These are phyloP conservation scores for Polypedilum vanderplanki DNA, from an alignment of 1,140 invertebrate genomes.

Conservation along the genomic window DNA sequence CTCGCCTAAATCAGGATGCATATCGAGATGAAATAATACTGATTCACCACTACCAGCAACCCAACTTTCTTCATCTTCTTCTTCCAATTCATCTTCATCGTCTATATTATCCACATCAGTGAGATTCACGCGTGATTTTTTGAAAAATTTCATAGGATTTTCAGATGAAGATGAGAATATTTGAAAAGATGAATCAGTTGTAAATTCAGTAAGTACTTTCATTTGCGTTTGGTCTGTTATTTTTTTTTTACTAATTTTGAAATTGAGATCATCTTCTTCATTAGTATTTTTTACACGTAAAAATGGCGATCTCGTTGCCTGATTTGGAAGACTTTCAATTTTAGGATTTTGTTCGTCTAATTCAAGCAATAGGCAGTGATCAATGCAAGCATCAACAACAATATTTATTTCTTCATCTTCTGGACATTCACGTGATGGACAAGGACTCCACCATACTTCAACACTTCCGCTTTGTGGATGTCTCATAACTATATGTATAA, in stretches of 20 bases:
- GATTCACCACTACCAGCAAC: slow-evolving; percentile 45
- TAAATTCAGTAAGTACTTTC: background rate
- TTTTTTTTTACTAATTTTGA: slow-evolving; percentile 47
- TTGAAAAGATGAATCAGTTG: background rate
- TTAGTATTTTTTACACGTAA: slow-evolving; percentile 36
- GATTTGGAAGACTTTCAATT: slow-evolving; percentile 39
- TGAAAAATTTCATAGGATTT: background rate
- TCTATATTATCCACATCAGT: background rate
- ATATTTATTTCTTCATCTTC: slow-evolving; percentile 63
- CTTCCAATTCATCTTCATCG: background rate
- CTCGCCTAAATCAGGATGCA: slow-evolving; percentile 61
- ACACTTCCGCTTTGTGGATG: slow-evolving; percentile 59
- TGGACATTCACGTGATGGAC: slow-evolving; percentile 64
- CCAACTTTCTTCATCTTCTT: slow-evolving; percentile 35
- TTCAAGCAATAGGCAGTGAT: slow-evolving; percentile 55
- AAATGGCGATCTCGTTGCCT: slow-evolving; percentile 33
- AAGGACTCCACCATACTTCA: slow-evolving; percentile 73
- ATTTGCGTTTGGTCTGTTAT: background rate
- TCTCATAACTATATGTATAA: slow-evolving; percentile 43
- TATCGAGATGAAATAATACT: slow-evolving; percentile 56
- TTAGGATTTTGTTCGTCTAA: slow-evolving; percentile 36
- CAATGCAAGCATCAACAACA: slow-evolving; percentile 58
- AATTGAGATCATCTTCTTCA: slow-evolving; percentile 48
- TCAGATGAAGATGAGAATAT: background rate
- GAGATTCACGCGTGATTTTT: background rate